Percentiles rank a stretch among this genome's conserved stretches.
These are phyloP conservation scores for Molorchus minor DNA, from an alignment of 2,888 invertebrate genomes.

Conservation along the genomic window DNA sequence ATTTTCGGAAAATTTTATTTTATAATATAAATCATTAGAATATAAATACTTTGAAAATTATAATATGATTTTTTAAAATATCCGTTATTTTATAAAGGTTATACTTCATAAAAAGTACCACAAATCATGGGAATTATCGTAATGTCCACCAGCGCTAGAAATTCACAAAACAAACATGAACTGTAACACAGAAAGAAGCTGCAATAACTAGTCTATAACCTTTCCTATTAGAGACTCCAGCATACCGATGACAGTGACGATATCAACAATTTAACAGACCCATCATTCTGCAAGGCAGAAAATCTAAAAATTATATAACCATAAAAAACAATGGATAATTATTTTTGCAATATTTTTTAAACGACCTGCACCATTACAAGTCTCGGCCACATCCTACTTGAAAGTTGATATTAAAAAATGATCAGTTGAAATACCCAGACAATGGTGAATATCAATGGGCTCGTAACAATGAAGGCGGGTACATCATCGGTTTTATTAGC, in stretches of 20 bases:
- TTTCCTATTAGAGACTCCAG: no score
- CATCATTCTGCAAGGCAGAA: conserved; percentile 2
- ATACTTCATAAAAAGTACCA: no score
- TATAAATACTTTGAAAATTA: no score
- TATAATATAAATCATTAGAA: no score
- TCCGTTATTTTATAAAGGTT: no score
- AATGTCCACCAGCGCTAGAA: no score
- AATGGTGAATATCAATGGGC: conserved; percentile 57
- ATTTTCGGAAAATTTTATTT: no score
- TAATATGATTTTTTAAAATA: no score
- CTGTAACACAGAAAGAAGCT: no score
- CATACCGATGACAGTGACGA: background rate
- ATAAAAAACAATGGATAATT: conserved; percentile 22
- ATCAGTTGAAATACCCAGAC: conserved; percentile 49
- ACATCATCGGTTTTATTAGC: conserved; percentile 53
- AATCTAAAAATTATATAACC: conserved; percentile 12
- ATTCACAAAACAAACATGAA: no score
- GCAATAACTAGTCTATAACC: no score
- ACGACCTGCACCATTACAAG: conserved; percentile 12
- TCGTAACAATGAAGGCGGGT: conserved; percentile 57
- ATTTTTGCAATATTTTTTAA: conserved; percentile 23
- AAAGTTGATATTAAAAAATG: conserved; percentile 35
- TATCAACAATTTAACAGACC: background rate
- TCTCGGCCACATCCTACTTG: conserved; percentile 19
- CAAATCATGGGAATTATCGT: no score